Evolutionary conservation across 1,140 invertebrate species (phyloP).

Genomic region (Bombus vancouverensis): DNA sequence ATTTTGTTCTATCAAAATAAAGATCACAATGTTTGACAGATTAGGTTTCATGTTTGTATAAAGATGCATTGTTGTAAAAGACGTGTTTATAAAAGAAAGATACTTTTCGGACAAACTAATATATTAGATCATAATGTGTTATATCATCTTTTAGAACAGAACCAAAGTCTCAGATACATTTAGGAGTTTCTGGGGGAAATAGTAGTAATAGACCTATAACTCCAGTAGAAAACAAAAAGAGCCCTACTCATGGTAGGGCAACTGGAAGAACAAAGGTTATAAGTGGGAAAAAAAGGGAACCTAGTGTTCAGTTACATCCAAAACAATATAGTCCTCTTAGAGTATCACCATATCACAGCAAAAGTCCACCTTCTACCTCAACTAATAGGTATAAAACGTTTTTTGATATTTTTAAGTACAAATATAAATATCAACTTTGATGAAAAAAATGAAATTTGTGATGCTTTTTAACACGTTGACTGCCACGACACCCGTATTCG

Average conservation of each 20-base stretch:
- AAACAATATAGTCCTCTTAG: constrained; percentile 82
- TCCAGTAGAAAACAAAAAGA: constrained; percentile 78
- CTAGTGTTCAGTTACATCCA: constrained; percentile 80
- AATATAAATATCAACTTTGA: neutral
- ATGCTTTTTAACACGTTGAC: neutral
- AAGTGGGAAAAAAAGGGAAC: constrained; percentile 83
- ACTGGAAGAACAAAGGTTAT: constrained; percentile 86
- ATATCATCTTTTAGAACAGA: constrained; percentile 66
- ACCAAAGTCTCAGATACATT: constrained; percentile 64
- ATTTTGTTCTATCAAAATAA: too few species aligned
- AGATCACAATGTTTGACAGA: too few species aligned
- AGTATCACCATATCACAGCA: constrained; percentile 82
- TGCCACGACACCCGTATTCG: too few species aligned
- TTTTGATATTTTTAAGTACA: neutral
- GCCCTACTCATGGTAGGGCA: constrained; percentile 84
- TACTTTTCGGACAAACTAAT: too few species aligned
- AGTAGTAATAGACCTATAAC: constrained; percentile 73
- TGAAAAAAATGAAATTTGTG: neutral
- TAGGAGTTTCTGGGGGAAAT: constrained; percentile 62
- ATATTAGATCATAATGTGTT: neutral
- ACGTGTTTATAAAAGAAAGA: too few species aligned
- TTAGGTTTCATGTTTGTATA: too few species aligned
- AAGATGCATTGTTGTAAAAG: too few species aligned
- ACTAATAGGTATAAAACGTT: constrained; percentile 75
- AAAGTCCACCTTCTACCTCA: constrained; percentile 80